Conservation (phyloP, 1,140 invertebrate species). For the Scaptomyza pallida region DNA sequence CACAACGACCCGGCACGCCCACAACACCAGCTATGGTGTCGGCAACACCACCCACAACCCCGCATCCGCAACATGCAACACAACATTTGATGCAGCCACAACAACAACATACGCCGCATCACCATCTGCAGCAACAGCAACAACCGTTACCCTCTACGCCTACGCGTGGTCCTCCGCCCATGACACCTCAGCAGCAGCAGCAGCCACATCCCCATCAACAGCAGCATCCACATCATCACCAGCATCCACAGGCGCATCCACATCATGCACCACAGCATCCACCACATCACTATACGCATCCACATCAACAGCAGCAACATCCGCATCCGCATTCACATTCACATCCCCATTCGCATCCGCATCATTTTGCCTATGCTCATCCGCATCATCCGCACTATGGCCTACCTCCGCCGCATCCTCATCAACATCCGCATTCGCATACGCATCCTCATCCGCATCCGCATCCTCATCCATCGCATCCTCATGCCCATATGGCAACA, state of each 20-base stretch:
- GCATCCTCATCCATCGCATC: slow-evolving; percentile 43
- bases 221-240: slow-evolving; percentile 49
- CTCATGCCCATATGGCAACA: slow-evolving; percentile 64
- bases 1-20: slow-evolving; percentile 56
- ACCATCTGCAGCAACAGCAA: slow-evolving; percentile 46
- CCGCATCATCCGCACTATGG: slow-evolving; percentile 58
- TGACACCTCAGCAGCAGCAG: slow-evolving; percentile 28
- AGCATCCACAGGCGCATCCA: slow-evolving; percentile 44
- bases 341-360: slow-evolving; percentile 48
- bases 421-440: slow-evolving; percentile 40
- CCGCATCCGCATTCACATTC: slow-evolving; percentile 39
- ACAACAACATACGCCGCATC: slow-evolving; percentile 11
- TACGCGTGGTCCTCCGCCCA: slow-evolving; percentile 34
- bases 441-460: slow-evolving; percentile 30
- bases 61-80: slow-evolving; percentile 40
- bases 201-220: slow-evolving; percentile 43
- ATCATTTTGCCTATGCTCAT: slow-evolving; percentile 54
- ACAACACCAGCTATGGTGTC: slow-evolving; percentile 40
- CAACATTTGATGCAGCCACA: slow-evolving; percentile 34
- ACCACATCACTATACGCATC: slow-evolving; percentile 41
- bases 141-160: slow-evolving; percentile 33
- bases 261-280: slow-evolving; percentile 43
- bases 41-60: slow-evolving; percentile 45
- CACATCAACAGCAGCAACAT: slow-evolving; percentile 44
- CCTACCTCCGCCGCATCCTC: slow-evolving; percentile 48